phyloP scores from a whole-genome alignment of 2,888 invertebrate genomes.

The Blastobasis adustella region DNA sequence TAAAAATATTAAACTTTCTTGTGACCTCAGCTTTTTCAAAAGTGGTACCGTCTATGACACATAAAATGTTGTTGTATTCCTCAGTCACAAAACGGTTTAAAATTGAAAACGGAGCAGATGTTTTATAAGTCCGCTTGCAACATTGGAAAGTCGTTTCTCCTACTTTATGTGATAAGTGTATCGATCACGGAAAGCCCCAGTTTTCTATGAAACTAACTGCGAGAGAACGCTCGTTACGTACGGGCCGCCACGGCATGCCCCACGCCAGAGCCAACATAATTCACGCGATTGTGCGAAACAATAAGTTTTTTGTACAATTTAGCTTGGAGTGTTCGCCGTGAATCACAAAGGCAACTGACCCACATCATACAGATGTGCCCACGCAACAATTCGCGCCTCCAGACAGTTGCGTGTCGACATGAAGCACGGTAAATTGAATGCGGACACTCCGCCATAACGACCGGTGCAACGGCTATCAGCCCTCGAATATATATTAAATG shows the following conservation, averaged over 20 bases:
- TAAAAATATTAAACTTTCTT: too few species aligned
- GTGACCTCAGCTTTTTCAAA: too few species aligned
- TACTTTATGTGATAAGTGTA: slow-evolving; percentile 1
- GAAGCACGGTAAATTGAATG: slow-evolving; percentile 60
- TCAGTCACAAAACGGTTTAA: background rate
- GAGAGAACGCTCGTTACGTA: slow-evolving; percentile 4
- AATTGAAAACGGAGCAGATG: background rate
- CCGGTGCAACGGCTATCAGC: slow-evolving; percentile 37
- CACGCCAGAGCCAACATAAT: slow-evolving; percentile 20
- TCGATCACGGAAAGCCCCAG: slow-evolving; percentile 4
- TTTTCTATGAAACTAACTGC: slow-evolving; percentile 3
- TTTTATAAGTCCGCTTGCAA: background rate
- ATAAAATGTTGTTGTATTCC: background rate
- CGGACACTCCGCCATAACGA: slow-evolving; percentile 47
- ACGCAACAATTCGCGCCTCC: slow-evolving; percentile 44
- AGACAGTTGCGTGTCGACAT: slow-evolving; percentile 62
- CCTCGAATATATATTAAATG: slow-evolving; percentile 63
- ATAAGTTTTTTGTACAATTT: slow-evolving; percentile 23
- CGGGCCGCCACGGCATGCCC: slow-evolving; percentile 2
- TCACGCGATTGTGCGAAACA: slow-evolving; percentile 29
- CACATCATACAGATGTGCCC: slow-evolving; percentile 51
- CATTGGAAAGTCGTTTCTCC: background rate
- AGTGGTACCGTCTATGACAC: too few species aligned
- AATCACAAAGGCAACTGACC: slow-evolving; percentile 51
- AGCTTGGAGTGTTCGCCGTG: slow-evolving; percentile 18